phyloP scores from a whole-genome alignment of 1,140 invertebrate species.

The Eriosoma lanigerum region DNA sequence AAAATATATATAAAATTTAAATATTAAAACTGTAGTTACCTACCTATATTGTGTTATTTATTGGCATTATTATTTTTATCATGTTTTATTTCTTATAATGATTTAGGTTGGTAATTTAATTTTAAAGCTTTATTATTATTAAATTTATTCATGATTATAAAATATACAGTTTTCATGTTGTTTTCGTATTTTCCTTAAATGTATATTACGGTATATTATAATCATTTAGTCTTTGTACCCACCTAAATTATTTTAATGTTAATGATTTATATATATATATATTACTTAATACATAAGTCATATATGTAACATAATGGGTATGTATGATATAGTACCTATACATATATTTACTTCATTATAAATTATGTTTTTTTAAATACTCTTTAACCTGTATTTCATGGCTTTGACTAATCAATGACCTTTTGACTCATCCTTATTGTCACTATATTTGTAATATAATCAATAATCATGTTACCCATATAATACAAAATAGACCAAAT shows the following conservation, averaged over 20 bases:
- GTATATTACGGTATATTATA: no score
- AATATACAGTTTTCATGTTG: no score
- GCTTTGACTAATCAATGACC: background rate
- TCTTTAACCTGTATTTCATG: background rate
- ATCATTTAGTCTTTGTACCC: background rate
- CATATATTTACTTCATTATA: background rate
- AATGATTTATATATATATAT: background rate
- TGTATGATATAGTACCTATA: background rate
- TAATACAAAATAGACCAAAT: background rate
- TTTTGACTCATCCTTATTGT: slow-evolving; percentile 3
- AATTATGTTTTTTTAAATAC: background rate
- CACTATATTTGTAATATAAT: background rate
- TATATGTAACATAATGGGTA: background rate
- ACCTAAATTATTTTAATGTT: background rate
- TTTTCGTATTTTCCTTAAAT: no score
- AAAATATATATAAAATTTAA: no score
- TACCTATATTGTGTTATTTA: no score
- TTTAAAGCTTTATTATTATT: no score
- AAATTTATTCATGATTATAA: no score
- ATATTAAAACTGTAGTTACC: no score
- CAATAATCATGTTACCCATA: background rate
- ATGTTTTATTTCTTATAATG: no score
- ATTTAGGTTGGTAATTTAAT: no score
- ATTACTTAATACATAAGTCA: no score
- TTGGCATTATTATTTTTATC: no score